Evolutionary conservation across 2,797 vertebrate genomes (phyloP).

Genomic region (Sebastiscus tertius): DNA sequence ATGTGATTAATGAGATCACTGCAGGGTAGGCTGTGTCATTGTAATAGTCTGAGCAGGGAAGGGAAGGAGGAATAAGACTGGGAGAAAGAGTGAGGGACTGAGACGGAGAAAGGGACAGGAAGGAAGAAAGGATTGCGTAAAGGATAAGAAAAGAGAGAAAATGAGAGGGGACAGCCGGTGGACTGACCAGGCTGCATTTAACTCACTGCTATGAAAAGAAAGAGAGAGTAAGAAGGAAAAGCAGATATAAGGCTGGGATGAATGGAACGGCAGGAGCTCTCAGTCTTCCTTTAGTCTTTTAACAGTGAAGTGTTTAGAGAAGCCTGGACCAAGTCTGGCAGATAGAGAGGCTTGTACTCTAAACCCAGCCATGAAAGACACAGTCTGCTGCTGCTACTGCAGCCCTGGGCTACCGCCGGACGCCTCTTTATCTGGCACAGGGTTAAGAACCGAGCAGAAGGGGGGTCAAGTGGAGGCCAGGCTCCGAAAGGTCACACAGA

Average conservation of each 20-base stretch:
- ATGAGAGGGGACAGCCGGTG: slow-evolving; percentile 58
- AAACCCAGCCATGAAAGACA: slow-evolving; percentile 55
- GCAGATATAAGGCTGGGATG: slow-evolving; percentile 56
- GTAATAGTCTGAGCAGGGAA: slow-evolving; percentile 63
- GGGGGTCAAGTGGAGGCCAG: slow-evolving; percentile 64
- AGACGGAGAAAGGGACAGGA: slow-evolving; percentile 7
- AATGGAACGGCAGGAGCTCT: slow-evolving; percentile 69
- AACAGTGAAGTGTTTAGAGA: slow-evolving; percentile 58
- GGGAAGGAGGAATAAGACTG: slow-evolving; percentile 32
- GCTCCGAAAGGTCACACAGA: slow-evolving; percentile 41
- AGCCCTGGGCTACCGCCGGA: slow-evolving; percentile 6
- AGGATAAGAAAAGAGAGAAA: slow-evolving; percentile 26
- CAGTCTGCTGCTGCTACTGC: slow-evolving; percentile 43
- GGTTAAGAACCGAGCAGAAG: slow-evolving; percentile 54
- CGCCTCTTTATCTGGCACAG: slow-evolving; percentile 49
- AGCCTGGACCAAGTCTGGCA: slow-evolving; percentile 59
- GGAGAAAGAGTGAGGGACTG: slow-evolving; percentile 25
- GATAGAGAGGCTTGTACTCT: slow-evolving; percentile 54
- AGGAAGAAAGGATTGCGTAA: slow-evolving; percentile 3
- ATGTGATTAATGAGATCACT: slow-evolving; percentile 84
- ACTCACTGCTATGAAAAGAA: slow-evolving; percentile 47
- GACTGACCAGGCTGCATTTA: slow-evolving; percentile 60
- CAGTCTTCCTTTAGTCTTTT: slow-evolving; percentile 63
- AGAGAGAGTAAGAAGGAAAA: slow-evolving; percentile 20
- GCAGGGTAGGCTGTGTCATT: slow-evolving; percentile 77